Percentiles rank a stretch among this genome's conserved stretches.
Evolutionary conservation across 2,113 vertebrate species (phyloP).

Genomic region (Macrotis lagotis): DNA sequence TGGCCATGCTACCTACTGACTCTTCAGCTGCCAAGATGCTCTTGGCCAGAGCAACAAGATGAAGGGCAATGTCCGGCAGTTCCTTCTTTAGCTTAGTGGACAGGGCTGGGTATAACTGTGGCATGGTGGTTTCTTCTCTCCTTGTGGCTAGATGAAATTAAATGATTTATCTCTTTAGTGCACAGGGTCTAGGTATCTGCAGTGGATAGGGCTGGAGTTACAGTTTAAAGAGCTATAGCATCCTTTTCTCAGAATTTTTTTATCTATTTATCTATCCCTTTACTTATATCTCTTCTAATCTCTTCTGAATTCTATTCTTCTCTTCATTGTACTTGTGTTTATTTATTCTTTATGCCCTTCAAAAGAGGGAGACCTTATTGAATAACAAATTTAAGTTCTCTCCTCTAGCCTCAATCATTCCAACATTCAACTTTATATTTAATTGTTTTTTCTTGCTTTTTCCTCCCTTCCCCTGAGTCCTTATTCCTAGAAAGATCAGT

Average conservation of each 20-base stretch:
- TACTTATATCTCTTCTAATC: background rate
- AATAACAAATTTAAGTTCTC: background rate
- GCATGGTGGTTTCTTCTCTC: too few relatives aligned
- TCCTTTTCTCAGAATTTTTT: background rate
- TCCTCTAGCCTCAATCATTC: background rate
- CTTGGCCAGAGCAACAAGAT: too few relatives aligned
- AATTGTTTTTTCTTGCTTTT: background rate
- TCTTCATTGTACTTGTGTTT: background rate
- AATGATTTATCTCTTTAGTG: too few relatives aligned
- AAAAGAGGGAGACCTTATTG: background rate
- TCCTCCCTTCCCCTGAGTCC: background rate
- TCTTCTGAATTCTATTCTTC: background rate
- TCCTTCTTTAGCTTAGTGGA: too few relatives aligned
- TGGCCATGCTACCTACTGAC: too few relatives aligned
- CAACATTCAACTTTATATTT: background rate
- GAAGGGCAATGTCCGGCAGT: too few relatives aligned
- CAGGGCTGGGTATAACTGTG: too few relatives aligned
- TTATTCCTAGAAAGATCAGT: background rate
- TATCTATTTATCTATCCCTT: background rate
- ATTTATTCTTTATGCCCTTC: background rate
- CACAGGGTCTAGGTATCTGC: too few relatives aligned
- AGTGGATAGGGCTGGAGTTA: too few relatives aligned
- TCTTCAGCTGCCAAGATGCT: too few relatives aligned
- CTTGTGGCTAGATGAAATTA: too few relatives aligned
- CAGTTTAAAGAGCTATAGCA: too few relatives aligned